Percentiles rank a stretch among this genome's conserved stretches.
These are phyloP conservation scores for Baccha elongata DNA, from an alignment of 2,888 invertebrate species.

Conservation along the genomic window DNA sequence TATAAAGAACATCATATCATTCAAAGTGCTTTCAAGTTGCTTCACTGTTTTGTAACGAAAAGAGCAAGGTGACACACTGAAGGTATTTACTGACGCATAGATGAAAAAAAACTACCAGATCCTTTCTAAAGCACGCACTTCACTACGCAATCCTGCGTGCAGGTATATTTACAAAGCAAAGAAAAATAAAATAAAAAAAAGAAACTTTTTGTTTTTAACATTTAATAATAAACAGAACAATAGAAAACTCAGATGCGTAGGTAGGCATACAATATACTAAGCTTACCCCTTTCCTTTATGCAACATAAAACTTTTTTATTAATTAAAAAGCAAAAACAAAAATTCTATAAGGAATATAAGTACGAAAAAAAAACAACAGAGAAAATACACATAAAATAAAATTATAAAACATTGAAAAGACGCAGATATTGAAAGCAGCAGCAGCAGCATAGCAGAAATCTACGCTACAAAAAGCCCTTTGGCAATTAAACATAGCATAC, in stretches of 20 bases:
- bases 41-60: too few species aligned
- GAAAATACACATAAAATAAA: conserved; percentile 24
- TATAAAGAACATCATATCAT: too few species aligned
- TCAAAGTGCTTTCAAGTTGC: too few species aligned
- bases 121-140: neutral
- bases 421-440: conserved; percentile 41
- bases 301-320: conserved; percentile 40
- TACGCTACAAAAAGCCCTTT: conserved; percentile 48
- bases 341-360: neutral
- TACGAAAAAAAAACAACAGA: conserved; percentile 2
- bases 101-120: too few species aligned
- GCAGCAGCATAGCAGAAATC: conserved; percentile 22
- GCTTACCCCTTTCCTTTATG: neutral
- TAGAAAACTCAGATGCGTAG: conserved; percentile 41
- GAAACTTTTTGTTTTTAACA: conserved; percentile 7
- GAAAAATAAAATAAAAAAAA: neutral
- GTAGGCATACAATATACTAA: neutral
- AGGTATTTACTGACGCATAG: too few species aligned
- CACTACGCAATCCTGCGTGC: too few species aligned
- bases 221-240: conserved; percentile 52
- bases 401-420: conserved; percentile 32
- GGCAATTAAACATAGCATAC: conserved; percentile 45
- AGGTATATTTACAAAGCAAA: neutral
- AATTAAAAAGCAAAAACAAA: conserved; percentile 59
- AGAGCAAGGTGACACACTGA: too few species aligned